These are phyloP conservation scores for Chromis chromis DNA, from an alignment of 2,797 vertebrate species.

Conservation along the genomic window DNA sequence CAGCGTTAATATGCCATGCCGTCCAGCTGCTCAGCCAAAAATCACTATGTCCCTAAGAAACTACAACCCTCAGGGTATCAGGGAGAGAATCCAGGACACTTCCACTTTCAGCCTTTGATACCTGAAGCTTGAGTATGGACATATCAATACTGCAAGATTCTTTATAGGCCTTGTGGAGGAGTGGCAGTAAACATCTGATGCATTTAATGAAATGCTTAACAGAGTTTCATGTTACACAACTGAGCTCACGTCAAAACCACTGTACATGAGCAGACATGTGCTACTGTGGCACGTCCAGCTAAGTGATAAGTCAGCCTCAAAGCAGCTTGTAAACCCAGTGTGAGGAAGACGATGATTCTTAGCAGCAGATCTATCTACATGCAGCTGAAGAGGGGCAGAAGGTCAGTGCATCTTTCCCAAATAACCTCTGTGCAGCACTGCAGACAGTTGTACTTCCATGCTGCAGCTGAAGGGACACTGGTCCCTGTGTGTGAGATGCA, in stretches of 20 bases:
- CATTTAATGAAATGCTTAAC: not conserved
- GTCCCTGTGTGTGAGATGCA: slow-evolving; percentile 68
- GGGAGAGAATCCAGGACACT: not conserved
- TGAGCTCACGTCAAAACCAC: not conserved
- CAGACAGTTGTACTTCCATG: slow-evolving; percentile 35
- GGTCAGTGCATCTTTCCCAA: slow-evolving; percentile 33
- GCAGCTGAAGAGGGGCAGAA: slow-evolving; percentile 13
- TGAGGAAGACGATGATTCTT: not conserved
- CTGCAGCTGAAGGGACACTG: slow-evolving; percentile 73
- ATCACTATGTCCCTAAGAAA: not conserved
- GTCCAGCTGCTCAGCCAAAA: not conserved
- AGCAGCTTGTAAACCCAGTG: not conserved
- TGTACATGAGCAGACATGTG: not conserved
- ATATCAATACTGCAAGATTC: not conserved
- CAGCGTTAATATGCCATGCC: not conserved
- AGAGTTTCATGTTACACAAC: not conserved
- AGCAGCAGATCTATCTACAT: not conserved
- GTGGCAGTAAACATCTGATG: not conserved
- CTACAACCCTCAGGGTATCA: too few species aligned
- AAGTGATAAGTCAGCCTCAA: not conserved
- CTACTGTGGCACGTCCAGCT: not conserved
- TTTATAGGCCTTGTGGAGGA: not conserved
- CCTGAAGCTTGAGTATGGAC: not conserved
- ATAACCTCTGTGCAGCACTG: slow-evolving; percentile 18
- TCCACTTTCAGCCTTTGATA: not conserved